These are phyloP conservation scores for Limnothrissa miodon DNA, from an alignment of 2,113 vertebrate genomes.

Conservation along the genomic window DNA sequence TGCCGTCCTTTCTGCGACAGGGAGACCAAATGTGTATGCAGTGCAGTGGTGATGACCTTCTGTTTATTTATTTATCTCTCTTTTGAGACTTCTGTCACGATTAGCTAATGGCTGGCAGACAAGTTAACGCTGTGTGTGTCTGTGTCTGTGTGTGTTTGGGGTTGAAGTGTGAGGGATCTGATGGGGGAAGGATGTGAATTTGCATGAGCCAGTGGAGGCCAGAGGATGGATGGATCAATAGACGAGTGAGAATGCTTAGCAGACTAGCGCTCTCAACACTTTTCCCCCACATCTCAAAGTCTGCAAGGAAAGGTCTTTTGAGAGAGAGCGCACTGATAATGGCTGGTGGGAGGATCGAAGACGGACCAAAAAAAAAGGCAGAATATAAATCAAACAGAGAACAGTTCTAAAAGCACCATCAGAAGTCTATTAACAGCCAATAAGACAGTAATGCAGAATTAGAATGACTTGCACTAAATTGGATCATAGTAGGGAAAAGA, in stretches of 20 bases:
- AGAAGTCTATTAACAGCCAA: neutral
- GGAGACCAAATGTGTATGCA: slow-evolving; percentile 24
- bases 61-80: slow-evolving; percentile 32
- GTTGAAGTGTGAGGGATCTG: neutral
- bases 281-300: slow-evolving; percentile 25
- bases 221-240: slow-evolving; percentile 30
- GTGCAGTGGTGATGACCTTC: slow-evolving; percentile 23
- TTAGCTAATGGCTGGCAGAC: slow-evolving; percentile 5
- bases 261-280: slow-evolving; percentile 35
- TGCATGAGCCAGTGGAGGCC: slow-evolving; percentile 23
- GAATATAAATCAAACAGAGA: neutral
- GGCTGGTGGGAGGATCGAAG: slow-evolving; percentile 26
- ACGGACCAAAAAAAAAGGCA: neutral
- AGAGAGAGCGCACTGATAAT: slow-evolving; percentile 35
- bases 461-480: neutral
- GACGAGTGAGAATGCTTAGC: slow-evolving; percentile 32
- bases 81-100: slow-evolving; percentile 25
- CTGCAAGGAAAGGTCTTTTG: slow-evolving; percentile 30
- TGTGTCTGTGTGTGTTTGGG: neutral
- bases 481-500: neutral
- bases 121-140: neutral
- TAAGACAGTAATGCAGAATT: neutral
- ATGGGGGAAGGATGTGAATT: slow-evolving; percentile 20
- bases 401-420: neutral
- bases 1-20: slow-evolving; percentile 28